Base-by-base conservation (phyloP, 2,888 invertebrate species). In the Mycogona germanica region DNA sequence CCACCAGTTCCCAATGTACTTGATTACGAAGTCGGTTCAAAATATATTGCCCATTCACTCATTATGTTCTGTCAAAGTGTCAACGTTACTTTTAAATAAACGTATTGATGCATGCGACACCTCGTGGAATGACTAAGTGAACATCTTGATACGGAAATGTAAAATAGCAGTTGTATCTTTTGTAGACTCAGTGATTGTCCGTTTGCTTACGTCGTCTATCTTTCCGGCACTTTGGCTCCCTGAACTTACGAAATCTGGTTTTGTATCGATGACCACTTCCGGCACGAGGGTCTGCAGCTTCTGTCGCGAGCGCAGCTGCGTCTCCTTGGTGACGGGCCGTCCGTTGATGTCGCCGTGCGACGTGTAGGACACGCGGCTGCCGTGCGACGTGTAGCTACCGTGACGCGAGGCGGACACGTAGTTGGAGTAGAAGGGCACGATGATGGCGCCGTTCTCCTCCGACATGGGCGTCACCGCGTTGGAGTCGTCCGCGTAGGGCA, bases 381-480 rank as follows among this genome's bases (percentile, higher is more conserved):
- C 88, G 71, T 93, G 93, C 58, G 93, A 93, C 63, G 92, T 92
- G 74, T 93, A 92, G 64, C 92, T 93, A 62, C 89, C 91, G 73
- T 92, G 91, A 62, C 92, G 80, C 61, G 92, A 70, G 57, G 86
- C 85, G 75, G 86, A 76, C n/a, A n/a, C n/a, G n/a, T n/a, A n/a
- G 73, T 84, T 87, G 70, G 87, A 86, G 74, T 88, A 89, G 69
- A 86, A 84, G 56, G 89, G 88, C 65, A 91, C 87, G 66, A 92
- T 86, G 72, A 92, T 89, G 68, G 88, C 88, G 67, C 91, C 91
- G 72, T 91, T 92, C 73, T 95, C 95, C 75, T 95, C 95, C 60
- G 92, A 93, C 86, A 93, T 91, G 53, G 96, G 96, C 58, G 95
- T 96, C 57, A 92, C 95, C 61, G 93, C 95, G 68, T 89, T 89